Conservation (phyloP, 2,113 vertebrate genomes). For the Anoplopoma fimbria region DNA sequence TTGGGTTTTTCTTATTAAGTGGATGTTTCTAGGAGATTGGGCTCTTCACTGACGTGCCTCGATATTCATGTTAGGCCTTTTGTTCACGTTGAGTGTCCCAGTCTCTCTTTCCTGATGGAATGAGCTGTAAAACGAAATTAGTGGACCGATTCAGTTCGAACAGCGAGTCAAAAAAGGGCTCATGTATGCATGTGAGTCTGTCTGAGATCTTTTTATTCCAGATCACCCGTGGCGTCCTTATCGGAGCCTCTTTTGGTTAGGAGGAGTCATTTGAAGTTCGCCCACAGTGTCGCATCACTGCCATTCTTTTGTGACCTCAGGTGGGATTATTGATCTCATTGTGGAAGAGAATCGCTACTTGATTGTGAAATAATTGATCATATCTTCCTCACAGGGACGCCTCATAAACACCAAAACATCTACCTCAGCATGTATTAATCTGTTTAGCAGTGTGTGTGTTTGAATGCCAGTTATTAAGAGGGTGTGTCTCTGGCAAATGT, state of each 20-base stretch:
- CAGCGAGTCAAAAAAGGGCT: constrained; percentile 31
- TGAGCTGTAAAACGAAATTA: constrained; percentile 62
- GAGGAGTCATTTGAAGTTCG: constrained; percentile 53
- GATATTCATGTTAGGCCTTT: constrained; percentile 68
- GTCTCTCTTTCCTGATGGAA: constrained; percentile 53
- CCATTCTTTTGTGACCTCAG: constrained; percentile 49
- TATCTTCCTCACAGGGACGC: constrained; percentile 23
- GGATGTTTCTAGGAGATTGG: constrained; percentile 56
- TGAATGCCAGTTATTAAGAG: constrained; percentile 7
- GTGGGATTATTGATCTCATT: constrained; percentile 51
- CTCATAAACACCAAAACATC: constrained; percentile 44
- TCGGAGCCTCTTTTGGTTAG: constrained; percentile 33
- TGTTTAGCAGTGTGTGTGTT: constrained; percentile 1
- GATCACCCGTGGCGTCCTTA: constrained; percentile 31
- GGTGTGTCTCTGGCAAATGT: neutral
- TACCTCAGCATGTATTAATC: constrained; percentile 1
- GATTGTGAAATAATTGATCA: constrained; percentile 52
- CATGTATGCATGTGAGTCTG: constrained; percentile 26
- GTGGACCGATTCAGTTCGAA: constrained; percentile 64
- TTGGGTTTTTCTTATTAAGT: constrained; percentile 77
- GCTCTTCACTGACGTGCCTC: constrained; percentile 59
- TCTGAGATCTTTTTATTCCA: constrained; percentile 59
- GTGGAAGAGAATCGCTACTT: constrained; percentile 55
- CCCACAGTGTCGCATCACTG: constrained; percentile 41
- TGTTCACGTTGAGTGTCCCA: constrained; percentile 63